Percentiles rank a stretch among this genome's conserved stretches.
Conservation (phyloP, 2,888 invertebrate species). For the Himalopsyche japonica region DNA sequence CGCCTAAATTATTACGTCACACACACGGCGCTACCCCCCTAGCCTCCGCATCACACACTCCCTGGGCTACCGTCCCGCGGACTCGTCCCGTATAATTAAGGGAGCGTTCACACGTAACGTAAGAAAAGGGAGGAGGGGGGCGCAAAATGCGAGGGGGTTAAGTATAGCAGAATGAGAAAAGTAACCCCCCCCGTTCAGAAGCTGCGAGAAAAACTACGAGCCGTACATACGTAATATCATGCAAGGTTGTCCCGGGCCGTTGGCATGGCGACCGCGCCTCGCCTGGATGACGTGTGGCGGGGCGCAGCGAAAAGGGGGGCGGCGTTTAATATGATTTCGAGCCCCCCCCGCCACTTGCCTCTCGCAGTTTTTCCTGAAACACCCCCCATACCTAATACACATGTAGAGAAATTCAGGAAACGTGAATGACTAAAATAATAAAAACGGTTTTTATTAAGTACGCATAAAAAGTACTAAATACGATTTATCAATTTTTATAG, state of each 20-base stretch:
- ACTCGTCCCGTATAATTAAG: constrained; percentile 35
- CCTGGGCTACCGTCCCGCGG: constrained; percentile 3
- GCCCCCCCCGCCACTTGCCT: constrained; percentile 49
- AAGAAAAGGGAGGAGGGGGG: constrained; percentile 19
- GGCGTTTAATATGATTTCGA: constrained; percentile 50
- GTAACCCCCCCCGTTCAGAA: constrained; percentile 4
- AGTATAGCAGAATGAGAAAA: not conserved
- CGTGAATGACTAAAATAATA: not conserved
- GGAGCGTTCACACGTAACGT: constrained; percentile 41
- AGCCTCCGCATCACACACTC: not conserved
- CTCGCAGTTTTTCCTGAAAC: constrained; percentile 29
- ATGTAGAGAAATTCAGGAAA: constrained; percentile 4
- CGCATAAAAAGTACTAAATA: no score
- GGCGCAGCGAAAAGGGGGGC: constrained; percentile 23
- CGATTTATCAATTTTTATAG: no score
- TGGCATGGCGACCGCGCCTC: constrained; percentile 66
- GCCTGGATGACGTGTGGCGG: constrained; percentile 44
- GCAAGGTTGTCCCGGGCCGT: constrained; percentile 58
- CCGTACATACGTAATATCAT: constrained; percentile 65
- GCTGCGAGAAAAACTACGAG: constrained; percentile 46
- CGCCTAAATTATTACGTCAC: constrained; percentile 1
- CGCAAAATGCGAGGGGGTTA: constrained; percentile 44
- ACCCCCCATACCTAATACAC: constrained; percentile 19
- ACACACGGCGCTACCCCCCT: not conserved
- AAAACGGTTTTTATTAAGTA: no score